Evolutionary conservation across 2,113 vertebrate genomes (phyloP), one percentile per base, ranked within the genome.

Genomic region (Cepphus grylle): DNA sequence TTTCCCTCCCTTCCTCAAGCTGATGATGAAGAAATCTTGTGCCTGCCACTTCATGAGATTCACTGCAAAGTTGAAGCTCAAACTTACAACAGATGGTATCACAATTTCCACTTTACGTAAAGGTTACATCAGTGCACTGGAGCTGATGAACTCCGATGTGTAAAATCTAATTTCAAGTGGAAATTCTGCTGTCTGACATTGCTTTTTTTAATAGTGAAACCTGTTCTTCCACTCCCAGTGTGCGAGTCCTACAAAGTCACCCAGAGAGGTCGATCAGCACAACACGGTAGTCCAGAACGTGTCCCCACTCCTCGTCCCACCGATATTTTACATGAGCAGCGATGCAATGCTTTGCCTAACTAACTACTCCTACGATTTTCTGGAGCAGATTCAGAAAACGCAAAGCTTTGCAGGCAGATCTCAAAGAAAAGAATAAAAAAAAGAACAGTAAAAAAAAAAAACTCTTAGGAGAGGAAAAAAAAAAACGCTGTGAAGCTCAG

Each of bases 41-140:
- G 45, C 62, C 53, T 52, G 86, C 26, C 43, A 21, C 22, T 52
- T 85, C 23, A 6, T 6, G 32, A 67, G 55, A 58, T 7, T 23
- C 73, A 49, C 61, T 76, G 56, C 65, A 61, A 81, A 56, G 56
- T 4, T 85, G 26, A 81, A 90, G 58, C 58, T 94, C 81, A 65
- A 20, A 42, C 43, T 53, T 58, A 59, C 25, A 71, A 52, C 93
- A 97, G 73, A 88, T 22, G 58, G 50, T 18, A 87, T 59, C 76
- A 42, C 0, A 0, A 67, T 47, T 66, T 62, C 73, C n/a, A 19
- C 71, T 83, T n/a, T 42, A 8, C 3, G 4, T 8, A 9, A n/a
- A 45, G 22, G 59, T 30, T 40, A 14, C 36, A 50, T 47, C 70
- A 21, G n/a, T 8, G 40, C 1, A 0, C 22, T 1, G 0, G n/a